These are phyloP conservation scores for Manduca sexta DNA, from an alignment of 1,140 invertebrate genomes.

Conservation along the genomic window DNA sequence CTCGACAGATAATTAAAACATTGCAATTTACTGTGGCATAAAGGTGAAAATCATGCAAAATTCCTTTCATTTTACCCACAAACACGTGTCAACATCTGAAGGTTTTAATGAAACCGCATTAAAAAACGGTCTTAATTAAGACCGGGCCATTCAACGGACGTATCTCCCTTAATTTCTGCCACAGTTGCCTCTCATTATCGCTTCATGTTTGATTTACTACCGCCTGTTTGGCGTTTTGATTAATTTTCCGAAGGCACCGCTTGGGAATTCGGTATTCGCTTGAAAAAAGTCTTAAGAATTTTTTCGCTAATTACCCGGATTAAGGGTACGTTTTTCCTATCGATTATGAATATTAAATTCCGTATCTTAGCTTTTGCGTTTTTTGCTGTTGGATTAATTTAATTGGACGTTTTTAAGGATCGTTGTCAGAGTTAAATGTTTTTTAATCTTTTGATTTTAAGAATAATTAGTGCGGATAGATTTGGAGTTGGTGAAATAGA, in stretches of 20 bases:
- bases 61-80: background rate
- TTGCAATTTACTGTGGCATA: too few species aligned
- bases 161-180: constrained; percentile 21
- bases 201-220: constrained; percentile 26
- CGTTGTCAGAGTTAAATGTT: too few species aligned
- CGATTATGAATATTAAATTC: background rate
- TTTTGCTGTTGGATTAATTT: too few species aligned
- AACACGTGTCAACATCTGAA: constrained; percentile 23
- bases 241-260: constrained; percentile 15
- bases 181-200: constrained; percentile 24
- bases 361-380: too few species aligned
- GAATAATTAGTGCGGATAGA: too few species aligned
- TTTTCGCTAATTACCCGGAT: constrained; percentile 18
- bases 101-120: constrained; percentile 18
- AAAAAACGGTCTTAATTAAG: constrained; percentile 24
- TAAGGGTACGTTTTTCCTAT: constrained; percentile 9
- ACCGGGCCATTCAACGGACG: constrained; percentile 18
- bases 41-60: background rate
- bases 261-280: constrained; percentile 11
- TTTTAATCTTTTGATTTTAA: too few species aligned
- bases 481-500: too few species aligned
- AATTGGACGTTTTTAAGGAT: too few species aligned
- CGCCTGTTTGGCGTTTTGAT: constrained; percentile 20
- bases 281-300: constrained; percentile 6
- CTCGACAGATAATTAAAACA: too few species aligned